phyloP scores from a whole-genome alignment of 2,113 vertebrate genomes.

The Oncorhynchus gorbuscha region DNA sequence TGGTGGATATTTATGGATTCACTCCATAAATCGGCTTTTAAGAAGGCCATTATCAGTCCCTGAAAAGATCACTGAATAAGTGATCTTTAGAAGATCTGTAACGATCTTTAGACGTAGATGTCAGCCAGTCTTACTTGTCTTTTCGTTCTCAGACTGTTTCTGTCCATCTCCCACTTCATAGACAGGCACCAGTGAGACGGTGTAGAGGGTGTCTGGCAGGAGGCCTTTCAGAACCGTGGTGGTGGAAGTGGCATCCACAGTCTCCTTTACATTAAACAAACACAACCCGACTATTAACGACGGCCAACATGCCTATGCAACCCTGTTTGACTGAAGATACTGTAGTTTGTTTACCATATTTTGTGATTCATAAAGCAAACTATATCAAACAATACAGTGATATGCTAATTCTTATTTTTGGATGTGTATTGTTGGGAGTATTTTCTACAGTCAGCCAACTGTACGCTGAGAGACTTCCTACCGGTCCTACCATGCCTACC shows the following conservation, averaged over 20 bases:
- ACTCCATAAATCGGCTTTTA: no score
- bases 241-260: constrained; percentile 81
- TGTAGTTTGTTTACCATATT: no score
- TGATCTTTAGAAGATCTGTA: background rate
- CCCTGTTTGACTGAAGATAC: no score
- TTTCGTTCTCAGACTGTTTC: constrained; percentile 79
- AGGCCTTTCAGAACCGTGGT: constrained; percentile 79
- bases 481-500: constrained; percentile 63
- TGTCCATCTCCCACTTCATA: constrained; percentile 83
- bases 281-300: no score
- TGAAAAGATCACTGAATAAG: no score
- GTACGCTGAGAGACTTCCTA: no score
- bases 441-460: background rate
- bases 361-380: no score
- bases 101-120: background rate
- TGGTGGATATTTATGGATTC: no score
- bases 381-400: no score
- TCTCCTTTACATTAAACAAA: constrained; percentile 62
- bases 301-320: no score
- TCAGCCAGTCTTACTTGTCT: constrained; percentile 69
- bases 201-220: constrained; percentile 81
- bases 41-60: background rate
- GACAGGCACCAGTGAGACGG: constrained; percentile 80
- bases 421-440: no score
- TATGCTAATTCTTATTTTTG: no score